phyloP scores from a whole-genome alignment of 2,888 invertebrate species.

The Druceiella hillmani region DNA sequence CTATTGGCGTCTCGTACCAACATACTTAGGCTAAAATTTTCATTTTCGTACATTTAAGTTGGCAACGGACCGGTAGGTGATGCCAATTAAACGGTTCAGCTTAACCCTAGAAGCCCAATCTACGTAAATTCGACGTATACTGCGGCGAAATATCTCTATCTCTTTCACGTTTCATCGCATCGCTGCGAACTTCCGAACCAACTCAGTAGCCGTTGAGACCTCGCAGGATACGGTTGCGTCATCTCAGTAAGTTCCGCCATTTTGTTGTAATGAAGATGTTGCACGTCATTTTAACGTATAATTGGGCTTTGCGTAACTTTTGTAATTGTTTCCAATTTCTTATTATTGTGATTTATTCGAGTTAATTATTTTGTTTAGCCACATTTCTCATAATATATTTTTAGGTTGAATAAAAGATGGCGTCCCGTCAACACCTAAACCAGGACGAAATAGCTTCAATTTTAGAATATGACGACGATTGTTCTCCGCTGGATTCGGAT shows the following conservation, averaged over 20 bases:
- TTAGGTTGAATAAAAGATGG: constrained; percentile 7
- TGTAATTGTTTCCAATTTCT: no score
- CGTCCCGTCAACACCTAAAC: constrained; percentile 6
- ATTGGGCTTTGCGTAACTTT: constrained; percentile 10
- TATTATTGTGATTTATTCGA: constrained; percentile 10
- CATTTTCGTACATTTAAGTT: no score
- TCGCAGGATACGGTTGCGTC: constrained; percentile 9
- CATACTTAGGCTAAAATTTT: no score
- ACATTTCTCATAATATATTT: constrained; percentile 8
- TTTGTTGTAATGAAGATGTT: constrained; percentile 9
- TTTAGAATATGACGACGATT: constrained; percentile 8
- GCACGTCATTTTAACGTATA: constrained; percentile 9
- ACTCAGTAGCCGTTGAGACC: constrained; percentile 10
- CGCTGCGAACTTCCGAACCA: constrained; percentile 10
- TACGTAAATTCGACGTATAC: no score
- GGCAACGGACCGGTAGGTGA: no score
- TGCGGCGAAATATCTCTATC: no score
- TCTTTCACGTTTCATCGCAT: constrained; percentile 12
- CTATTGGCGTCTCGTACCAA: no score
- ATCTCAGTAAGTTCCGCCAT: constrained; percentile 11
- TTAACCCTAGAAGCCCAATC: no score
- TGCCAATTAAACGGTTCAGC: no score
- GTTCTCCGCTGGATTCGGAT: constrained; percentile 9
- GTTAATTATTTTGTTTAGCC: constrained; percentile 7
- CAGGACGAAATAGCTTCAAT: constrained; percentile 11